A percentile compares a stretch with the other conserved stretches of the same genome.
Evolutionary conservation across 2,797 vertebrate species (phyloP).

Genomic region (Stomatorhinus walkeri): DNA sequence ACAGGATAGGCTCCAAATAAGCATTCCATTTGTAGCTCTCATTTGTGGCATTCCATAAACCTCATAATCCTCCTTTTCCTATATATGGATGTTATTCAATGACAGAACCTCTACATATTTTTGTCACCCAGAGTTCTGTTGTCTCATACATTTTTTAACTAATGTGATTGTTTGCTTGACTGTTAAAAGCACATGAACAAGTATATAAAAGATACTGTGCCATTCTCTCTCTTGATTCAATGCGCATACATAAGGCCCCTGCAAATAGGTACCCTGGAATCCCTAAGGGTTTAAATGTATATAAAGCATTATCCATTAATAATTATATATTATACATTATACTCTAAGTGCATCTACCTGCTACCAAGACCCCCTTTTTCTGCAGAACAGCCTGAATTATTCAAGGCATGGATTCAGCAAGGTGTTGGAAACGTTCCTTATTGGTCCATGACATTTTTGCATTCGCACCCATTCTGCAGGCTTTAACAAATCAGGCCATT

Average conservation of each 20-base stretch:
- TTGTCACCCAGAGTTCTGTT: background rate
- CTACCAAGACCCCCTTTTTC: background rate
- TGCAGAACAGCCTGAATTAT: background rate
- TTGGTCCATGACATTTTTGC: background rate
- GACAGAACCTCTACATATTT: background rate
- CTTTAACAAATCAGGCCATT: background rate
- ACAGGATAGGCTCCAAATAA: background rate
- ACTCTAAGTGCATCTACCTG: background rate
- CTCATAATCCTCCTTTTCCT: background rate
- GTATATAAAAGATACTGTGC: background rate
- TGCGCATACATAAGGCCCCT: background rate
- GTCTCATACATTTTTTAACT: background rate
- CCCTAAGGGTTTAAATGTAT: background rate
- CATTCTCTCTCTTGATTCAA: background rate
- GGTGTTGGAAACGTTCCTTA: background rate
- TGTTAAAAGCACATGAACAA: background rate
- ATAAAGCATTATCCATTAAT: slow-evolving; percentile 3
- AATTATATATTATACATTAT: background rate
- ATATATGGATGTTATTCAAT: background rate
- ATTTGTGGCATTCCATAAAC: background rate
- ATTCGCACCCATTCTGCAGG: background rate
- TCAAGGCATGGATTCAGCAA: background rate
- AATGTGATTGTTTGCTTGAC: background rate
- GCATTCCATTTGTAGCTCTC: background rate
- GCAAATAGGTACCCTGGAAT: background rate